Base-by-base conservation (phyloP, 1,140 invertebrate genomes). In the Drosophila ambigua region DNA sequence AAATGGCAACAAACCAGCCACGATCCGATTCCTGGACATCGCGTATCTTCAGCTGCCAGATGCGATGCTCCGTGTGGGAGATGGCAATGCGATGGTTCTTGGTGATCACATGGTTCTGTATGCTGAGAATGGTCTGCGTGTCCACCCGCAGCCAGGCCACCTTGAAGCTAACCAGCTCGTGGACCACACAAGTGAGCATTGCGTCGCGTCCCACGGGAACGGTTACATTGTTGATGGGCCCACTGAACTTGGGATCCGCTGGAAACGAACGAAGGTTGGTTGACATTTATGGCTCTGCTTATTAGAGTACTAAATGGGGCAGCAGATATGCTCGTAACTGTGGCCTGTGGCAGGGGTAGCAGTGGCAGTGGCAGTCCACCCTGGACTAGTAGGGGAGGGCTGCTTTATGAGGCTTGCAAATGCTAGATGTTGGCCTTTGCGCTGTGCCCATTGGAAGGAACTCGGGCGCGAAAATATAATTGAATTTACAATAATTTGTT, bases 121-220 rank as follows among this genome's bases (percentile, higher is more conserved):
- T 96, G 62, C 97, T 97, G 74, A 98, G 92, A 85, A 98, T 97
- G n/a, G 97, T 97, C 92, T 98, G 97, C 55, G 97, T 97, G 92
- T 97, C 97, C 46, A 97, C 96, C 68, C 96, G 94, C 83, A 98
- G 92, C 97, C 97, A 98, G 66, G 96, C 97, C 74, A 96, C 96
- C 94, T 96, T 96, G 91, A 95, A 97, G 54, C 93, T 94, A 52
- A 95, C 94, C 71, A 97, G 93, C 90, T 96, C 95, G 92, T 96
- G 95, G 54, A 97, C 96, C 52, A 95, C 93, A 90, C 96, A 97
- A 45, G 95, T 95, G 80, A 97, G 94, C 60, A 95, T 93, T 16
- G 95, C 96, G 85, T 97, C 96, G 75, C 96, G 93, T 62, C 96
- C 96, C 55, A 96, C 94, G 31, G 96, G 95, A 46, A 96, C 94